These are phyloP conservation scores for Loris lydekkerianus DNA, from an alignment of 2,797 vertebrate species.

Conservation along the genomic window DNA sequence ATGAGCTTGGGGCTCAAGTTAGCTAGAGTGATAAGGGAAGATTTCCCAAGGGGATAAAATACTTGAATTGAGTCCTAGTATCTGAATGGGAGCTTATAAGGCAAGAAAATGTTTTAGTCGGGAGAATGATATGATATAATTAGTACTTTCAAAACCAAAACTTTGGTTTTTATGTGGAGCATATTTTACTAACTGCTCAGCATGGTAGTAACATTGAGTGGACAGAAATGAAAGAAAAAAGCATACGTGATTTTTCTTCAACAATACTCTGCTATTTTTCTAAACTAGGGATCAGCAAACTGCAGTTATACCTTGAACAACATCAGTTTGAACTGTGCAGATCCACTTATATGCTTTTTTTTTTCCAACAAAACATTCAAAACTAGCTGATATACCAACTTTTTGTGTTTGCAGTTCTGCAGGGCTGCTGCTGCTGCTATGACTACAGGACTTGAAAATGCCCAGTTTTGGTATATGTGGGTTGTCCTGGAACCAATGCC, in stretches of 20 bases:
- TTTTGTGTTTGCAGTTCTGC: neutral
- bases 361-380: neutral
- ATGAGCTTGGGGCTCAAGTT: neutral
- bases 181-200: neutral
- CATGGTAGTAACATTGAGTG: too few relatives aligned
- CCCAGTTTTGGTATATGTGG: neutral
- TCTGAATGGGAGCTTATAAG: neutral
- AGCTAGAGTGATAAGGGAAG: neutral
- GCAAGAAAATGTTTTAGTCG: neutral
- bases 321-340: neutral
- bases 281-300: neutral
- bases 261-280: neutral
- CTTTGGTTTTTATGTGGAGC: neutral
- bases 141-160: neutral
- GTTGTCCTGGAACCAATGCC: neutral
- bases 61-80: neutral
- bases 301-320: neutral
- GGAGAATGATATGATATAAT: neutral
- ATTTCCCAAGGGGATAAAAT: neutral
- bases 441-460: neutral
- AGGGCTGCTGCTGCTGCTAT: neutral
- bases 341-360: neutral
- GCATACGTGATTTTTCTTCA: neutral
- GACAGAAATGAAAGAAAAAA: neutral
- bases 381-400: neutral